phyloP scores from a whole-genome alignment of 2,113 vertebrate species.

The Anolis carolinensis region DNA sequence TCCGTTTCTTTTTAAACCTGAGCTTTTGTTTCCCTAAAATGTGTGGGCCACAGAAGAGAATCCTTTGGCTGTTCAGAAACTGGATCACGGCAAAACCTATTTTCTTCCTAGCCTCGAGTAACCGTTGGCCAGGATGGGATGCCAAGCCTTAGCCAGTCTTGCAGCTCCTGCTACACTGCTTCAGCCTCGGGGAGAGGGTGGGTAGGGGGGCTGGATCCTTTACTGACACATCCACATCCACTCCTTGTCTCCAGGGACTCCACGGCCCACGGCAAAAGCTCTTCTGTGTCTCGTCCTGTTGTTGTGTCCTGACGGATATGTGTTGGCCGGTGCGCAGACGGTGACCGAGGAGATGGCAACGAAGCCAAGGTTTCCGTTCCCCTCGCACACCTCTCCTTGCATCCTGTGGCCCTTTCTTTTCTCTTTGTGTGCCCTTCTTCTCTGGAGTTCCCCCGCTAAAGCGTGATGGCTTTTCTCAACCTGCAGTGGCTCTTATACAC shows the following conservation, averaged over 20 bases:
- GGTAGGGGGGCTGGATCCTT: constrained; percentile 61
- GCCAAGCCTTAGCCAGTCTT: constrained; percentile 62
- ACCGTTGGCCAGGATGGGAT: constrained; percentile 53
- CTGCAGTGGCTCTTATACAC: constrained; percentile 67
- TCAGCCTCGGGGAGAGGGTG: neutral
- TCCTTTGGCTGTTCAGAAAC: too few species aligned
- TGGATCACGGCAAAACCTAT: neutral
- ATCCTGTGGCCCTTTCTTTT: constrained; percentile 63
- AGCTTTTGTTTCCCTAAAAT: neutral
- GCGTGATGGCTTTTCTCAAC: constrained; percentile 58
- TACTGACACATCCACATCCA: constrained; percentile 60
- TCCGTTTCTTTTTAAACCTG: constrained; percentile 1
- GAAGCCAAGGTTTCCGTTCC: constrained; percentile 37
- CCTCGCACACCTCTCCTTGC: constrained; percentile 45
- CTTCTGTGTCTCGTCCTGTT: constrained; percentile 71
- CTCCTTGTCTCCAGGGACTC: constrained; percentile 64
- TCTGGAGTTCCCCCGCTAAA: constrained; percentile 48
- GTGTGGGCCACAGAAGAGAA: neutral
- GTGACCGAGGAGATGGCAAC: neutral
- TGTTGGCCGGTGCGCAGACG: neutral
- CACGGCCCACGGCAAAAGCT: constrained; percentile 47
- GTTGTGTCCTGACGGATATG: constrained; percentile 60
- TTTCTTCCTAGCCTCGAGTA: constrained; percentile 77
- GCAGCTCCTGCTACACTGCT: constrained; percentile 53
- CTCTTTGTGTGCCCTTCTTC: constrained; percentile 34